Percentiles rank a stretch among this genome's conserved stretches.
These are phyloP conservation scores for Anguilla obscura DNA, from an alignment of 2,797 vertebrate species.

Conservation along the genomic window DNA sequence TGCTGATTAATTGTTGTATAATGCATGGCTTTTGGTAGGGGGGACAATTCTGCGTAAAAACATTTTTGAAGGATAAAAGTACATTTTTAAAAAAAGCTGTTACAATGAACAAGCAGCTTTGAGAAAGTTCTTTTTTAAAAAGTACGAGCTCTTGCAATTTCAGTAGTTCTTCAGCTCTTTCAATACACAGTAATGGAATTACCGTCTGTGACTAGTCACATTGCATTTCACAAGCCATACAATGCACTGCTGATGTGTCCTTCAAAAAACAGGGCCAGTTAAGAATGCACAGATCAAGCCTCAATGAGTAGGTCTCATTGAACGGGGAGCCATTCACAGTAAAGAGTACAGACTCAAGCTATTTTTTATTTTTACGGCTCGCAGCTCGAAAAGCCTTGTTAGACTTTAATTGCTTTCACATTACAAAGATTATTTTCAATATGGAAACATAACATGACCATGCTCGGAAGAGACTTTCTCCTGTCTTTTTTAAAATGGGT, in stretches of 20 bases:
- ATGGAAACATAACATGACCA: background rate
- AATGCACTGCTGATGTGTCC: background rate
- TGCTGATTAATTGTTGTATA: conserved; percentile 32
- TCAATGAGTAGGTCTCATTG: background rate
- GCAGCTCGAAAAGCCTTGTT: background rate
- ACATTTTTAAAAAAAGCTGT: background rate
- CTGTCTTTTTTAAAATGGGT: background rate
- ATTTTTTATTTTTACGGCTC: background rate
- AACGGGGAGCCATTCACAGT: background rate
- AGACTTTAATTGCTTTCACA: background rate
- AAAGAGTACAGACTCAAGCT: background rate
- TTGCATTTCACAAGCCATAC: background rate
- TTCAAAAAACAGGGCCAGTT: background rate
- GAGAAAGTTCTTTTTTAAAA: background rate
- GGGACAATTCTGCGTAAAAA: conserved; percentile 22
- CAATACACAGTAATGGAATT: background rate
- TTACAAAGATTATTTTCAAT: background rate
- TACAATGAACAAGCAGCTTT: background rate
- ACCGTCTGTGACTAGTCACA: background rate
- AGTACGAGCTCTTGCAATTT: background rate
- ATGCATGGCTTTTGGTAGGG: background rate
- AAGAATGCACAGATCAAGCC: background rate
- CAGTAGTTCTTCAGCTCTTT: background rate
- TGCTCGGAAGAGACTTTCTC: background rate
- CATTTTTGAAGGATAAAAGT: background rate